phyloP scores from a whole-genome alignment of 1,140 invertebrate genomes.

The Drosophila repleta region DNA sequence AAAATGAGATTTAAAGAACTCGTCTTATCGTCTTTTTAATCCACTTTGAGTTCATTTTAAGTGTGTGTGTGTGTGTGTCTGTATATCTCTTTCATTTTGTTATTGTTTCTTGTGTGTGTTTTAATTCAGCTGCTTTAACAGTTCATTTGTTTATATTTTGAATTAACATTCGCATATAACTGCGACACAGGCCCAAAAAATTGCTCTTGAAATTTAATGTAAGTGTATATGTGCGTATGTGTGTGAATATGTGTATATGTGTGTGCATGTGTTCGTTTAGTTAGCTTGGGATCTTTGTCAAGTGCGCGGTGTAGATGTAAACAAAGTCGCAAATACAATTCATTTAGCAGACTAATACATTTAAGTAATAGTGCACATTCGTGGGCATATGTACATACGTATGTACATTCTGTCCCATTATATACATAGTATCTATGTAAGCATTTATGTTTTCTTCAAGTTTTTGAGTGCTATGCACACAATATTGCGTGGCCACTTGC shows the following conservation, averaged over 20 bases:
- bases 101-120: slow-evolving; percentile 22
- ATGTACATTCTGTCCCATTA: slow-evolving; percentile 4
- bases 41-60: slow-evolving; percentile 9
- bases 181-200: slow-evolving; percentile 25
- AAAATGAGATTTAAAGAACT: slow-evolving; percentile 4
- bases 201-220: slow-evolving; percentile 29
- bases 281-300: slow-evolving; percentile 35
- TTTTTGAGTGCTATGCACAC: slow-evolving; percentile 32
- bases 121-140: slow-evolving; percentile 32
- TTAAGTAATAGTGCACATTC: slow-evolving; percentile 1
- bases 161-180: slow-evolving; percentile 41
- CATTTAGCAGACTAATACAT: slow-evolving; percentile 17
- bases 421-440: slow-evolving; percentile 11
- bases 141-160: slow-evolving; percentile 29
- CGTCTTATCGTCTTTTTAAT: slow-evolving; percentile 12
- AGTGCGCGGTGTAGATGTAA: slow-evolving; percentile 32
- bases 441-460: slow-evolving; percentile 16
- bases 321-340: slow-evolving; percentile 34
- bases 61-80: background rate
- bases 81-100: slow-evolving; percentile 12
- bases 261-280: slow-evolving; percentile 2
- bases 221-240: background rate
- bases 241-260: background rate
- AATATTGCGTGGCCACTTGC: slow-evolving; percentile 51
- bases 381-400: slow-evolving; percentile 5